These are phyloP conservation scores for Lacerta agilis DNA, from an alignment of 2,797 vertebrate genomes.

Conservation along the genomic window DNA sequence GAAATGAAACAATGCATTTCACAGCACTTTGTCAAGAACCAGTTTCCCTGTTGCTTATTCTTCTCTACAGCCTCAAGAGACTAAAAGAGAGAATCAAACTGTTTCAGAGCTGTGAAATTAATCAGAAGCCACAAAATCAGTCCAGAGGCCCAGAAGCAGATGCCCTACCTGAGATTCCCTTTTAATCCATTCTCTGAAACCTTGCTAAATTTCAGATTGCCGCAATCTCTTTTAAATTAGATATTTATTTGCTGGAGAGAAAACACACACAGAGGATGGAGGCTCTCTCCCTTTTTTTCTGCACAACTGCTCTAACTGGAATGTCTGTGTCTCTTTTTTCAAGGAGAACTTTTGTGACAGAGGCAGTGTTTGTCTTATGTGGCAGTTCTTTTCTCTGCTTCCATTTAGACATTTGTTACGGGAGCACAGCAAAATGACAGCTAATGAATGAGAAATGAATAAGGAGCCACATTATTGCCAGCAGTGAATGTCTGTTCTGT, in stretches of 20 bases:
- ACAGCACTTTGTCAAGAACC: neutral
- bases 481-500: neutral
- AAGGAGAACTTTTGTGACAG: conserved; percentile 32
- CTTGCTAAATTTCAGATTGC: conserved; percentile 15
- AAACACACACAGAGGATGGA: conserved; percentile 12
- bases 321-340: neutral
- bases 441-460: conserved; percentile 40
- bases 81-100: conserved; percentile 24
- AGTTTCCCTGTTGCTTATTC: conserved; percentile 16
- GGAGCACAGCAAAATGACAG: conserved; percentile 36
- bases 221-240: neutral
- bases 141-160: conserved; percentile 18
- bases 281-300: neutral
- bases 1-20: neutral
- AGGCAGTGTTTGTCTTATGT: conserved; percentile 24
- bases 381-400: conserved; percentile 13
- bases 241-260: neutral
- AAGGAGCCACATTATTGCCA: conserved; percentile 42
- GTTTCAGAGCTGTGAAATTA: conserved; percentile 27
- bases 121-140: conserved; percentile 34
- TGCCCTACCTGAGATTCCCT: neutral
- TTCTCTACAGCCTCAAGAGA: neutral
- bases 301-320: neutral
- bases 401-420: conserved; percentile 27
- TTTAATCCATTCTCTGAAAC: conserved; percentile 8